Evolutionary conservation across 2,797 vertebrate species (phyloP).

Genomic region (Gymnopithys bicolor): DNA sequence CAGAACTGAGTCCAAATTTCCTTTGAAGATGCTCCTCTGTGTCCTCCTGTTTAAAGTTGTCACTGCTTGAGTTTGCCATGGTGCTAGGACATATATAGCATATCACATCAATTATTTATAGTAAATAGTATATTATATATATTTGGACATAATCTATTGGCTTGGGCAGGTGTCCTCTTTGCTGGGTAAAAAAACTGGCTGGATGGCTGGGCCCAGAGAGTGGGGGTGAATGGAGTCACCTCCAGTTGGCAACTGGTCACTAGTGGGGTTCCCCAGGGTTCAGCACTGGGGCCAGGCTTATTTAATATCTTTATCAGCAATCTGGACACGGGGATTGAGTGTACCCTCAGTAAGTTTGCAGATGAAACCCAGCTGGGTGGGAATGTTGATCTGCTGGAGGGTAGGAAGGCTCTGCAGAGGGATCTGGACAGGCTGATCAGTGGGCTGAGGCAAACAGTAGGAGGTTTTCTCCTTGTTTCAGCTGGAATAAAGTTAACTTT

Average conservation of each 20-base stretch:
- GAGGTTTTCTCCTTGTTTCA: background rate
- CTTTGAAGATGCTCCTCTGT: background rate
- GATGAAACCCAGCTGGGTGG: background rate
- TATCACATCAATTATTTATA: background rate
- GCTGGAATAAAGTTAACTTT: background rate
- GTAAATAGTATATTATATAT: background rate
- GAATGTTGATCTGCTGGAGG: background rate
- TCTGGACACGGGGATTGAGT: background rate
- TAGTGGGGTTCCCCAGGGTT: background rate
- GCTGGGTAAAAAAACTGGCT: background rate
- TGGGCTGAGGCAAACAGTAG: rapidly evolving
- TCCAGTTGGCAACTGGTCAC: background rate
- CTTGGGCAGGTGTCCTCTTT: background rate
- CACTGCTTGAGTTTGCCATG: background rate
- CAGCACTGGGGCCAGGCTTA: background rate
- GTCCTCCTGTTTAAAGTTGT: background rate
- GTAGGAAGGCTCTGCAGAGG: background rate
- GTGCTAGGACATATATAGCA: background rate
- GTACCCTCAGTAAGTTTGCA: background rate
- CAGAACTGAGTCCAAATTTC: background rate
- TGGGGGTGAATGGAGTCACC: background rate
- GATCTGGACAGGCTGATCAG: background rate
- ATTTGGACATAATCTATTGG: background rate
- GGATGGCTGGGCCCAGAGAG: background rate
- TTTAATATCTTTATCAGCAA: background rate